Evolutionary conservation across 2,113 vertebrate genomes (phyloP), one percentile per base, ranked within the genome.

Genomic region (Columba janthina): DNA sequence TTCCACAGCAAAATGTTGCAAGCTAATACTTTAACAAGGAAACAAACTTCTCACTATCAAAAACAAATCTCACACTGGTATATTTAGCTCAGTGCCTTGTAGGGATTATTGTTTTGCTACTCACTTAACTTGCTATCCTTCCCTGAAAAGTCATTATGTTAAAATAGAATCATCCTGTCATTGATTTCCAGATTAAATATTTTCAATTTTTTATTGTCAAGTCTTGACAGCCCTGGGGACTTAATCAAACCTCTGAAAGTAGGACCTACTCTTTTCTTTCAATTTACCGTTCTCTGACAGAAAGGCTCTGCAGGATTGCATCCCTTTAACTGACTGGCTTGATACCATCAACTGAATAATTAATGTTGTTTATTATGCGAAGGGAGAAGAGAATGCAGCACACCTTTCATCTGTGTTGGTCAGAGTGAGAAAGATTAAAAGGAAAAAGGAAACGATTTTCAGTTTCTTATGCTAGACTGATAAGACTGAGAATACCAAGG

Each of bases 61-160:
- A 91, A 93, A 32, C 53, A 85, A 40, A 44, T 50, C 51, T 94
- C 28, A 20, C 60, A 32, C 40, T 85, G 76, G 24, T 89, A 95
- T 83, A 89, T 95, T 96, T 90, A 95, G 53, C 50, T 90, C 48
- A 79, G 57, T 85, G 65, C 95, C 88, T 73, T 88, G 67, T 83
- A 92, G 53, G 70, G 50, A 57, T 94, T 71, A 64, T 74, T 95
- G 32, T 62, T 95, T 92, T 77, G 56, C 51, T 89, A 26, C 38
- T 92, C 28, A 17, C 53, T 86, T 93, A 66, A 73, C 50, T 95
- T 92, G 57, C 60, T 87, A 5, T 62, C 48, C 70, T 76, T 61
- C 57, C 57, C 21, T 2, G 4, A 62, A 71, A 90, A 87, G 76
- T 72, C 36, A 42, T 53, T 71, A 7, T 70, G 17, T 89, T 93